Evolutionary conservation across 92 coral and sea anemone genomes (phyloP).

Genomic region (Palythoa caribaeorum): DNA sequence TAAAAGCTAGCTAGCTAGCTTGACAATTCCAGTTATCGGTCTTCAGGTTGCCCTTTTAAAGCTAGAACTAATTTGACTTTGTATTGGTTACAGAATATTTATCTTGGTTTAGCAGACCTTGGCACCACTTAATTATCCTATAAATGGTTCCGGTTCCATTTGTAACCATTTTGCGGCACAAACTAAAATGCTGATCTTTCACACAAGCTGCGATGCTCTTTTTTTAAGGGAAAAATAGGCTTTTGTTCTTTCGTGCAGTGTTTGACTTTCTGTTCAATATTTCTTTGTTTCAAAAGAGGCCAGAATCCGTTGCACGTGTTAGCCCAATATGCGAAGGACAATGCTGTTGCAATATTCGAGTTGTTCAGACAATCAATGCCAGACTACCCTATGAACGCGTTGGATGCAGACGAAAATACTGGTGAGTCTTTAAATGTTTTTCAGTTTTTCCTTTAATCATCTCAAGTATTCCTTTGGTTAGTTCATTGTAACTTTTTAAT

Average conservation of each 20-base stretch:
- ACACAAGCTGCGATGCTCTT: neutral
- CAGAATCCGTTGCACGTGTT: constrained; percentile 94
- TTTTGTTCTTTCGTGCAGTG: neutral
- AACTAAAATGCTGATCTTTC: neutral
- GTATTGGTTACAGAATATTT: no score
- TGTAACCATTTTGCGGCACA: neutral
- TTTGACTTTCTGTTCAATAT: neutral
- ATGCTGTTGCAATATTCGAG: constrained; percentile 90
- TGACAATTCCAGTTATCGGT: no score
- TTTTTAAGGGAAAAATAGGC: neutral
- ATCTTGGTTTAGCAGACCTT: no score
- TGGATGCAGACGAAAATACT: constrained; percentile 92
- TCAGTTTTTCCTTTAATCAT: neutral
- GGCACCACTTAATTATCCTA: no score
- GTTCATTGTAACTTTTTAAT: neutral
- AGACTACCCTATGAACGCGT: constrained; percentile 87
- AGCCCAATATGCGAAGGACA: constrained; percentile 92
- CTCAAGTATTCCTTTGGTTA: neutral
- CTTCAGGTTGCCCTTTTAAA: no score
- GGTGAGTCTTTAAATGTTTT: constrained; percentile 36
- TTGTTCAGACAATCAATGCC: constrained; percentile 92
- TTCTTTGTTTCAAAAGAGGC: constrained; percentile 66
- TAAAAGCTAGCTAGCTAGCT: no score
- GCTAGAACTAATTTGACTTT: no score
- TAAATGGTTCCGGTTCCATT: neutral